Evolutionary conservation across 2,888 invertebrate species (phyloP), one percentile per base, ranked within the genome.

Genomic region (Nephrotoma flavescens): DNA sequence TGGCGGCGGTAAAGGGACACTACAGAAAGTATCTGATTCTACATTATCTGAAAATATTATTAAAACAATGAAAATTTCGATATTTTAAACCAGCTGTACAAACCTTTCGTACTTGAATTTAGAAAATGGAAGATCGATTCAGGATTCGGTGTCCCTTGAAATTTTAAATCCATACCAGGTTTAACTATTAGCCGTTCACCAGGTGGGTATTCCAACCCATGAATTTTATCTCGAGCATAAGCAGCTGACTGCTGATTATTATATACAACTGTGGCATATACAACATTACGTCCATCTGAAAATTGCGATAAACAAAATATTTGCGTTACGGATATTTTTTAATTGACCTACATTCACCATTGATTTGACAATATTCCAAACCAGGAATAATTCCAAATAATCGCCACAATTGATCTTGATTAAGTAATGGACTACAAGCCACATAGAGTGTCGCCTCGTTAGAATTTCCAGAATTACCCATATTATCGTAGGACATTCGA

Each of bases 201-300:
- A 41, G 96, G 96, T 0, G 98, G 98, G 92, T 97, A 98, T 91
- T 98, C 98, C 91, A 98, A 96, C 4, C 96, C 96, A 91, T 98
- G 96, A 84, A 98, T 93, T 91, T 97, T 97, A 88, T 97, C 96
- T 89, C 95, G 94, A 85, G 94, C 92, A 89, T 92, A 91, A 83
- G 90, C 94, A 41, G 95, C 95, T 89, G 94, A 94, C 89, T 95
- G 94, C 0, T 95, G 93, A 89, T 94, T 94, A 87, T 94, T 94
- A 90, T 96, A 96, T 6, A 95, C 94, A 7, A 95, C 95, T 87
- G 94, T 93, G 0, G 94, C 95, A 88, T 94, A 90, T 86, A 90
- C 90, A 19, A 91, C 91, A 83, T 91, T 90, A 6, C 91, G 90
- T 0, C 91, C 91, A 89, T 90, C 92, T 91, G 71, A 31, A 88